Evolutionary conservation across 2,797 vertebrate species (phyloP).

Genomic region (Poecilia gillii): DNA sequence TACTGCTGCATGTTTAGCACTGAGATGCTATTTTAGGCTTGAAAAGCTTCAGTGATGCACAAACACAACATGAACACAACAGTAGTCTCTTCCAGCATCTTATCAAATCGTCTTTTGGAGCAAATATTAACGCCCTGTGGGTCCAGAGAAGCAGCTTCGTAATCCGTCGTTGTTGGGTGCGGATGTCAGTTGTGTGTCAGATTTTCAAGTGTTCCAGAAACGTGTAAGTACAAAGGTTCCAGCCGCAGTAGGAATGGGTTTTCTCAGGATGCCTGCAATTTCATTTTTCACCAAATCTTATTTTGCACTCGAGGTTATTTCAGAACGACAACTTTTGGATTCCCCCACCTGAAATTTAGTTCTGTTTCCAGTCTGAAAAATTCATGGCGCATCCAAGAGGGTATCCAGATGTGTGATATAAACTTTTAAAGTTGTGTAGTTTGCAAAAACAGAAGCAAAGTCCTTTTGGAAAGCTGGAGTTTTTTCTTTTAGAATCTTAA

Average conservation of each 20-base stretch:
- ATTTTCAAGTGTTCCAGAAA: background rate
- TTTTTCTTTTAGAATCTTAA: background rate
- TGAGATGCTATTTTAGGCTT: background rate
- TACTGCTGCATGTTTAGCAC: background rate
- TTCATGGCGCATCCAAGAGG: background rate
- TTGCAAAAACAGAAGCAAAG: background rate
- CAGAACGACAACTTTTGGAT: background rate
- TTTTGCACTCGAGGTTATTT: background rate
- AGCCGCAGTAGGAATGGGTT: no score
- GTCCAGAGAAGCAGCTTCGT: background rate
- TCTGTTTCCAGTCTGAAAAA: background rate
- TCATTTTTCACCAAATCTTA: background rate
- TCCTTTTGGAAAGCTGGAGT: background rate
- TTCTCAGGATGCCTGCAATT: no score
- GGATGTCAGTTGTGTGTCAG: background rate
- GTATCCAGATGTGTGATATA: background rate
- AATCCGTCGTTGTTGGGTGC: background rate
- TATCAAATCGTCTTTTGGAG: background rate
- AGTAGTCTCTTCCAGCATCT: background rate
- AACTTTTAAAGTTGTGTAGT: background rate
- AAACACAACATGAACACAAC: background rate
- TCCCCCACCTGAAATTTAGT: background rate
- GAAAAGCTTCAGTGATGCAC: background rate
- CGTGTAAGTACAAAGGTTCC: background rate
- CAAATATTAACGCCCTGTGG: background rate